Evolutionary conservation across 2,113 vertebrate species (phyloP).

Genomic region (Oryzias celebensis): DNA sequence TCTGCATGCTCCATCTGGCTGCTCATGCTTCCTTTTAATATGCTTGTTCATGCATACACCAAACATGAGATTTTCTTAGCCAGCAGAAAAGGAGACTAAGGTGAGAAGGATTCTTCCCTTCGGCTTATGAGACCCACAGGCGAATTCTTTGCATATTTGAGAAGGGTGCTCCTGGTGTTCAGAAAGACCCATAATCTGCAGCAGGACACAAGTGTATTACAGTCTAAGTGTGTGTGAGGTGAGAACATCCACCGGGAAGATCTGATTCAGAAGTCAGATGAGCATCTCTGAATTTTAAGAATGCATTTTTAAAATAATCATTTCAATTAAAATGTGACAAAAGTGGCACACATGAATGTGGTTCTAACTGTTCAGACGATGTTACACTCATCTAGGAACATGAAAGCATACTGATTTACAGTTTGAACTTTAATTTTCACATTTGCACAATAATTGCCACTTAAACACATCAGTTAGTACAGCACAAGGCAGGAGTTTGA

Average conservation of each 20-base stretch:
- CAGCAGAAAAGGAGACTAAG: constrained; percentile 10
- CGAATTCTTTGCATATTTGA: constrained; percentile 60
- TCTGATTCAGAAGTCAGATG: constrained; percentile 16
- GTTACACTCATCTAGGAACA: no score
- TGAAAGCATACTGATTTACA: no score
- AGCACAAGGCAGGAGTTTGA: no score
- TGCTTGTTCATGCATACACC: constrained; percentile 21
- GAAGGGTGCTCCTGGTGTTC: constrained; percentile 47
- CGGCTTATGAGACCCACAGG: constrained; percentile 32
- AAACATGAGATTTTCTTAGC: constrained; percentile 29
- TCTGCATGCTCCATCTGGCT: constrained; percentile 17
- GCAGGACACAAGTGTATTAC: constrained; percentile 4
- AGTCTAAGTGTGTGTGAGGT: constrained; percentile 7
- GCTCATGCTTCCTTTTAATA: constrained; percentile 19
- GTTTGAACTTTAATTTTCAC: no score
- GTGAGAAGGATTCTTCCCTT: constrained; percentile 25
- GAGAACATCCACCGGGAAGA: constrained; percentile 47
- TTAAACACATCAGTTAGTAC: no score
- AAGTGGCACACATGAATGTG: no score
- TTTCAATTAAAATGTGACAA: no score
- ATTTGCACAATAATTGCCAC: no score
- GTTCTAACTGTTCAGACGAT: no score
- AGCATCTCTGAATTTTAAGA: background rate
- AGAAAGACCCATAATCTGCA: constrained; percentile 32
- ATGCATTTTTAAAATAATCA: no score